Evolutionary conservation across 2,113 vertebrate species (phyloP).

Genomic region (Leptobrachium leishanense): DNA sequence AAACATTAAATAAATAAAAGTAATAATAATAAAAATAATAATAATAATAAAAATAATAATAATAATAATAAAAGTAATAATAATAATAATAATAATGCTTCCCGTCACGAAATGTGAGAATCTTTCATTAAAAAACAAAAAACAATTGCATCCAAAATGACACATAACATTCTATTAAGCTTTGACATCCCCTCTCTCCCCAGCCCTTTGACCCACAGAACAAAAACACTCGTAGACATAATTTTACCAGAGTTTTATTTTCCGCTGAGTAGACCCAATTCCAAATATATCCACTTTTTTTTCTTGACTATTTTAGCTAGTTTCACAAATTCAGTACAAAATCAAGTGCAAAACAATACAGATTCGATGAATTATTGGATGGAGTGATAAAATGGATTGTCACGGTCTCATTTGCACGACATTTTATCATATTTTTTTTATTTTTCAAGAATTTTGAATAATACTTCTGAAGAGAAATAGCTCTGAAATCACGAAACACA

Average conservation of each 20-base stretch:
- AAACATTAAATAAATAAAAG: no score
- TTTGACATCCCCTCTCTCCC: no score
- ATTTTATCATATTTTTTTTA: conserved; percentile 2
- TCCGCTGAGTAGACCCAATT: conserved; percentile 50
- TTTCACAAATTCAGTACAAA: conserved; percentile 56
- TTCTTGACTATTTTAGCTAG: conserved; percentile 51
- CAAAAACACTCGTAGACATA: neutral
- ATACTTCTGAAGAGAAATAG: conserved; percentile 40
- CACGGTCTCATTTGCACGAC: conserved; percentile 49
- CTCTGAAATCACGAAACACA: conserved; percentile 53
- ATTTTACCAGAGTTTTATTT: conserved; percentile 50
- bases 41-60: no score
- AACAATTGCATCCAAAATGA: no score
- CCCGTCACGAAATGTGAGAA: no score
- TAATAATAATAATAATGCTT: no score
- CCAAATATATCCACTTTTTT: conserved; percentile 51
- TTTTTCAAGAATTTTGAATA: conserved; percentile 41
- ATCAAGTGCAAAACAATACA: conserved; percentile 55
- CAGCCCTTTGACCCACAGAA: neutral
- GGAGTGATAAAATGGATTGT: conserved; percentile 48
- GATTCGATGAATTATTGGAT: conserved; percentile 38
- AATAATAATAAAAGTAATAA: no score
- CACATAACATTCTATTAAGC: no score
- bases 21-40: no score
- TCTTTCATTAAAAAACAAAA: no score